Evolutionary conservation across 2,888 invertebrate genomes (phyloP).

Genomic region (Chloroclysta siterata): DNA sequence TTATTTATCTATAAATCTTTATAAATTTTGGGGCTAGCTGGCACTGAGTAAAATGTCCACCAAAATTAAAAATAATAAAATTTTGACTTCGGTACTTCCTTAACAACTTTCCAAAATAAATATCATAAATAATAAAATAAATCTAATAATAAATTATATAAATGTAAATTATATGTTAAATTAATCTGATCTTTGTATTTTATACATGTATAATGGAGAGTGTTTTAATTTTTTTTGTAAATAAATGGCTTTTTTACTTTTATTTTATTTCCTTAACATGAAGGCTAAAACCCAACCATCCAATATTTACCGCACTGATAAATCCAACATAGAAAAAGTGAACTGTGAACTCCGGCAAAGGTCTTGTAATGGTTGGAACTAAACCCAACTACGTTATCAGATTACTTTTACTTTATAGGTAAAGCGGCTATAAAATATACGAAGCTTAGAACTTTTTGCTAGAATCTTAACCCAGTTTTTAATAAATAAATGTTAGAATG

Average conservation of each 20-base stretch:
- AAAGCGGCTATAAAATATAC: conserved; percentile 29
- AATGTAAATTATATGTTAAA: too few relatives aligned
- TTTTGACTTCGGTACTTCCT: not conserved
- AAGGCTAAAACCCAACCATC: conserved; percentile 23
- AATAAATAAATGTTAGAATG: too few relatives aligned
- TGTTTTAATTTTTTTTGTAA: too few relatives aligned
- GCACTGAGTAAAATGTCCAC: not conserved
- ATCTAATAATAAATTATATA: too few relatives aligned
- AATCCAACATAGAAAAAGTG: conserved; percentile 31
- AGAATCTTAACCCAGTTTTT: not conserved
- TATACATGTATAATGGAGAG: too few relatives aligned
- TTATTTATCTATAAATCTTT: not conserved
- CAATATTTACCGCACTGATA: conserved; percentile 32
- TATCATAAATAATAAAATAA: too few relatives aligned
- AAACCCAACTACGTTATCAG: conserved; percentile 36
- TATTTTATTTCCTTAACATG: conserved; percentile 4
- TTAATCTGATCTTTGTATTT: too few relatives aligned
- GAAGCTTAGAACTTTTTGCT: conserved; percentile 24
- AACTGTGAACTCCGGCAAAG: conserved; percentile 33
- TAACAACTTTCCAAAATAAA: too few relatives aligned
- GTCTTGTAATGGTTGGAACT: conserved; percentile 32
- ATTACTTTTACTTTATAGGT: conserved; percentile 36
- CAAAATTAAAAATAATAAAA: too few relatives aligned
- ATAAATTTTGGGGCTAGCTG: not conserved
- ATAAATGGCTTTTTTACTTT: too few relatives aligned